Evolutionary conservation across 2,888 invertebrate species (phyloP).

Genomic region (Sicus ferrugineus): DNA sequence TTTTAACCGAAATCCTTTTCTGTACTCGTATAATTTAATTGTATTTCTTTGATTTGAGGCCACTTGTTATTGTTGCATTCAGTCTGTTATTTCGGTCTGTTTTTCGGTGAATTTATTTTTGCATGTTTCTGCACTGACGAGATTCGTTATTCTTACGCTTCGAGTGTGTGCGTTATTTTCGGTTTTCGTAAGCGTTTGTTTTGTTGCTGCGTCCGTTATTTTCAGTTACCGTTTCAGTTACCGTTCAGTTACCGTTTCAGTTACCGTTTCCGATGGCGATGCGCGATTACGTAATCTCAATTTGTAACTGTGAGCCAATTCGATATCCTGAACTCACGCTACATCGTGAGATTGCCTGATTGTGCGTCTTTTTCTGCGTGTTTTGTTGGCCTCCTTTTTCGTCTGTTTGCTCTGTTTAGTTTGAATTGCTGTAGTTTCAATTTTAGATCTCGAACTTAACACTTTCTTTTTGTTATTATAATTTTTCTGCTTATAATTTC

Average conservation of each 20-base stretch:
- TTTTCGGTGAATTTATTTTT: no score
- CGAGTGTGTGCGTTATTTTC: no score
- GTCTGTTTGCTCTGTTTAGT: no score
- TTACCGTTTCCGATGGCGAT: constrained; percentile 40
- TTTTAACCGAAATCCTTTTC: constrained; percentile 55
- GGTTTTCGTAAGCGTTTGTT: no score
- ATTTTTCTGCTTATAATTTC: background rate
- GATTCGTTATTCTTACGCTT: no score
- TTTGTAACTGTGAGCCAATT: constrained; percentile 94
- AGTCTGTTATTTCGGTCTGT: no score
- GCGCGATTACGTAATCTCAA: constrained; percentile 91
- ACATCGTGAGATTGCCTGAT: constrained; percentile 65
- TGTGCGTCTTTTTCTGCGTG: constrained; percentile 56
- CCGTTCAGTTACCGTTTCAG: background rate
- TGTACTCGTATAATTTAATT: constrained; percentile 36
- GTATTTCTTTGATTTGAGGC: constrained; percentile 26
- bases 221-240: background rate
- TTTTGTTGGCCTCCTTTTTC: constrained; percentile 31
- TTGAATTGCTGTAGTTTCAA: no score
- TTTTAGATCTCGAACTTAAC: no score
- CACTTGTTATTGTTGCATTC: constrained; percentile 29
- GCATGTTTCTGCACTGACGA: no score
- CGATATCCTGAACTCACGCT: constrained; percentile 63
- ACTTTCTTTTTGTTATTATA: background rate
- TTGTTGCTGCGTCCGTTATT: no score